phyloP scores from a whole-genome alignment of 2,797 vertebrate genomes.

The Spea hammondii region DNA sequence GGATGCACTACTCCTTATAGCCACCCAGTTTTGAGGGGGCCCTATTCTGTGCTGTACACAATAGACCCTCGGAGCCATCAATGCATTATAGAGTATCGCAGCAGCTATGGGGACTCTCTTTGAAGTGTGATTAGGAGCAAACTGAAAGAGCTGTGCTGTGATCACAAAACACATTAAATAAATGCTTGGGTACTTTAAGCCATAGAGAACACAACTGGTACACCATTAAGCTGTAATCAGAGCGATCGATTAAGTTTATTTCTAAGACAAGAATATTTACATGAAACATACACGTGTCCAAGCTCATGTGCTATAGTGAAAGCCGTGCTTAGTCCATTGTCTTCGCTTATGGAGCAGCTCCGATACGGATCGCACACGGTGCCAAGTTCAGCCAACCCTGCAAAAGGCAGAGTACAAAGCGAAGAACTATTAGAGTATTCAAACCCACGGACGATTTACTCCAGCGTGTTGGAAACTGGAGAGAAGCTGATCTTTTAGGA shows the following conservation, averaged over 20 bases:
- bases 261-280: conserved; percentile 57
- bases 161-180: neutral
- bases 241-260: neutral
- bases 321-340: conserved; percentile 94
- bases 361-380: conserved; percentile 96
- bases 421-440: neutral
- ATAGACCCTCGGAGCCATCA: too few relatives aligned
- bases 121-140: too few relatives aligned
- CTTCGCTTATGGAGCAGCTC: conserved; percentile 98
- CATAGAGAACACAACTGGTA: neutral
- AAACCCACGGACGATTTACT: neutral
- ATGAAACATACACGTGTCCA: conserved; percentile 91
- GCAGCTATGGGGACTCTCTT: too few relatives aligned
- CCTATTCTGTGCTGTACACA: too few relatives aligned
- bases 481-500: too few relatives aligned
- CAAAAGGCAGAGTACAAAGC: conserved; percentile 13
- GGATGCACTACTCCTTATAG: too few relatives aligned
- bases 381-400: conserved; percentile 94
- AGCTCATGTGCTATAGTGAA: conserved; percentile 98
- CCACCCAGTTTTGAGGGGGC: too few relatives aligned
- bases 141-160: neutral
- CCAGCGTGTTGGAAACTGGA: too few relatives aligned
- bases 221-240: neutral
- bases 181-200: neutral
- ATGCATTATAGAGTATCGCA: too few relatives aligned